phyloP scores from a whole-genome alignment of 1,140 invertebrate genomes.

The Teleopsis dalmanni region DNA sequence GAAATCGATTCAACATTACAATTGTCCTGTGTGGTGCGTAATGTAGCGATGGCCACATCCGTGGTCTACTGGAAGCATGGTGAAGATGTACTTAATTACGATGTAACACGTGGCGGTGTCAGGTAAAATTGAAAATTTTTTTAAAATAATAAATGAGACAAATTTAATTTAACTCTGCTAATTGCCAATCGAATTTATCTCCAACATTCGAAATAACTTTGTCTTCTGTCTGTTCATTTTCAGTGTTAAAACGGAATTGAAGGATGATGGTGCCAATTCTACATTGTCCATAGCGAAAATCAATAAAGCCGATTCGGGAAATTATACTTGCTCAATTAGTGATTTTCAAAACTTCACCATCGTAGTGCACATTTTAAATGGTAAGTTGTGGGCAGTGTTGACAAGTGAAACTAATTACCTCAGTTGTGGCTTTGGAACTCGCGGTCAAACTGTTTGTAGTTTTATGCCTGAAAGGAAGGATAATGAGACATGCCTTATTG shows the following conservation, averaged over 20 bases:
- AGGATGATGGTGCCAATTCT: slow-evolving; percentile 66
- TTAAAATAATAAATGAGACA: background rate
- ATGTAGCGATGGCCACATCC: slow-evolving; percentile 60
- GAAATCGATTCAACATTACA: slow-evolving; percentile 70
- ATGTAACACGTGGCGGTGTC: slow-evolving; percentile 64
- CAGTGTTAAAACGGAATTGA: slow-evolving; percentile 68
- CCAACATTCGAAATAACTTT: background rate
- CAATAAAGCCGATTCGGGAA: slow-evolving; percentile 65
- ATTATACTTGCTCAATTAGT: slow-evolving; percentile 67
- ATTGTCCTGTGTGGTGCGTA: slow-evolving; percentile 61
- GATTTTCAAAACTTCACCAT: slow-evolving; percentile 58
- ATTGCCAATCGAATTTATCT: slow-evolving; percentile 5
- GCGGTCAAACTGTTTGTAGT: background rate
- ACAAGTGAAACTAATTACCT: background rate
- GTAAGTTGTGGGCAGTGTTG: slow-evolving; percentile 44
- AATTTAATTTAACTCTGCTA: background rate
- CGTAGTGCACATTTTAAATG: slow-evolving; percentile 65
- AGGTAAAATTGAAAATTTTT: slow-evolving; percentile 47
- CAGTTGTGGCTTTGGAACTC: background rate
- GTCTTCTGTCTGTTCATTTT: slow-evolving; percentile 4
- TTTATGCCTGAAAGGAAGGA: background rate
- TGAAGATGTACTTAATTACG: slow-evolving; percentile 61
- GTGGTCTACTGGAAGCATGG: slow-evolving; percentile 65
- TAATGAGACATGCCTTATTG: background rate
- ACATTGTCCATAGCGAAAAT: slow-evolving; percentile 66